A percentile compares a stretch with the other conserved stretches of the same genome.
These are phyloP conservation scores for Eristalis tenax DNA, from an alignment of 2,888 invertebrate genomes.

Conservation along the genomic window DNA sequence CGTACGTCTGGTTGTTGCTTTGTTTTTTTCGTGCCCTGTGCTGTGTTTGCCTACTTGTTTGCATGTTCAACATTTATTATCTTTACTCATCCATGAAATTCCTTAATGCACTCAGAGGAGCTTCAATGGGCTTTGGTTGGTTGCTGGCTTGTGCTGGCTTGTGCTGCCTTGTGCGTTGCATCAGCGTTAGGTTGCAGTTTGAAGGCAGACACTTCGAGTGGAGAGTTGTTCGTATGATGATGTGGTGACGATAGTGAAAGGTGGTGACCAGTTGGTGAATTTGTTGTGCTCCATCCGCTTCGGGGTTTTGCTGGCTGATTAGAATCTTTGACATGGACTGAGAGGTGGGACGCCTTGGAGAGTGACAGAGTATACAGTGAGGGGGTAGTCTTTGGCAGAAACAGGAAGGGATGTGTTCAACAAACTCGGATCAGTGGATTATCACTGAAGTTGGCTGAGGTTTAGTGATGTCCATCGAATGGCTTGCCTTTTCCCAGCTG, in stretches of 20 bases:
- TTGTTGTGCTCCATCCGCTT: background rate
- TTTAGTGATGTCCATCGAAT: no score
- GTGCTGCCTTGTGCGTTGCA: background rate
- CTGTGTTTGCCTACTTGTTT: conserved; percentile 47
- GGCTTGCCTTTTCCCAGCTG: no score
- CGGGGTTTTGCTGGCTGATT: background rate
- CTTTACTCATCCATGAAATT: conserved; percentile 52
- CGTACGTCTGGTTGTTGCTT: background rate
- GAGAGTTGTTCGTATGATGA: background rate
- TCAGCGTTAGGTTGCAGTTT: background rate
- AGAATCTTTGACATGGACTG: background rate
- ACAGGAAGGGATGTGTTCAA: no score
- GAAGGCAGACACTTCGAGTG: background rate
- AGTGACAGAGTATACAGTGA: no score
- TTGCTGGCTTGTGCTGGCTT: background rate
- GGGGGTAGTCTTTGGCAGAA: no score
- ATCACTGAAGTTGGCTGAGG: no score
- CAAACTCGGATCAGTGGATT: no score
- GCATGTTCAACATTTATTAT: conserved; percentile 66
- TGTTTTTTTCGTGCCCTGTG: conserved; percentile 3
- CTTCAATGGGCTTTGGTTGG: background rate
- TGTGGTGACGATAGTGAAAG: background rate
- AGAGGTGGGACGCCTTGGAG: background rate
- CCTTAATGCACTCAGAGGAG: conserved; percentile 1
- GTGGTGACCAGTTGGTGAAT: background rate